Percentiles rank a stretch among this genome's conserved stretches.
Evolutionary conservation across 2,888 invertebrate genomes (phyloP).

Genomic region (Tachina grossa): DNA sequence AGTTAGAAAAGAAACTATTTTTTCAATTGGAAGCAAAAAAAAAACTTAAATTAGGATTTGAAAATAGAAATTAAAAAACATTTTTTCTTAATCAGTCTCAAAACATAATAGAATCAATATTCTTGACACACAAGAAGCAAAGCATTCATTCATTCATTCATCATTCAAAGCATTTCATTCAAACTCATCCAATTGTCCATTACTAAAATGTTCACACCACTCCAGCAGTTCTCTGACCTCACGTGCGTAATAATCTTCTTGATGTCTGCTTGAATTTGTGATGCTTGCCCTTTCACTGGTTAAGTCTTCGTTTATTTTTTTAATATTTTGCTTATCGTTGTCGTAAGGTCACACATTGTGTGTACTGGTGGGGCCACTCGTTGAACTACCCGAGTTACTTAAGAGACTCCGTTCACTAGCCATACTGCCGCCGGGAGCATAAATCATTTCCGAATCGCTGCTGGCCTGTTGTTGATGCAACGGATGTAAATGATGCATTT

Average conservation of each 20-base stretch:
- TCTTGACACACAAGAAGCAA: neutral
- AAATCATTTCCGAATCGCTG: conserved; percentile 80
- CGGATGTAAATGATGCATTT: conserved; percentile 67
- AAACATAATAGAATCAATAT: conserved; percentile 46
- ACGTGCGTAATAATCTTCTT: conserved; percentile 78
- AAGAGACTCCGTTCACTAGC: conserved; percentile 82
- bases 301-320: conserved; percentile 36
- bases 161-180: conserved; percentile 72
- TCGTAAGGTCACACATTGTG: conserved; percentile 79
- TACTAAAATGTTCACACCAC: conserved; percentile 80
- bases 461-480: conserved; percentile 68
- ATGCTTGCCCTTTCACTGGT: conserved; percentile 30
- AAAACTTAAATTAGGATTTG: conserved; percentile 6
- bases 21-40: conserved; percentile 16
- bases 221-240: conserved; percentile 79
- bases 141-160: conserved; percentile 1
- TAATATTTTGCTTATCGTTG: conserved; percentile 28
- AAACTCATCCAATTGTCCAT: conserved; percentile 77
- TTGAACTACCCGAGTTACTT: conserved; percentile 80
- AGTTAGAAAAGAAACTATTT: neutral
- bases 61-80: conserved; percentile 9
- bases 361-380: conserved; percentile 77
- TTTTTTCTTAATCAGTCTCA: conserved; percentile 61
- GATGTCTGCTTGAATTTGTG: conserved; percentile 49
- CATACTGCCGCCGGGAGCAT: conserved; percentile 80